phyloP scores from a whole-genome alignment of 2,113 vertebrate species.

The Ovis canadensis region DNA sequence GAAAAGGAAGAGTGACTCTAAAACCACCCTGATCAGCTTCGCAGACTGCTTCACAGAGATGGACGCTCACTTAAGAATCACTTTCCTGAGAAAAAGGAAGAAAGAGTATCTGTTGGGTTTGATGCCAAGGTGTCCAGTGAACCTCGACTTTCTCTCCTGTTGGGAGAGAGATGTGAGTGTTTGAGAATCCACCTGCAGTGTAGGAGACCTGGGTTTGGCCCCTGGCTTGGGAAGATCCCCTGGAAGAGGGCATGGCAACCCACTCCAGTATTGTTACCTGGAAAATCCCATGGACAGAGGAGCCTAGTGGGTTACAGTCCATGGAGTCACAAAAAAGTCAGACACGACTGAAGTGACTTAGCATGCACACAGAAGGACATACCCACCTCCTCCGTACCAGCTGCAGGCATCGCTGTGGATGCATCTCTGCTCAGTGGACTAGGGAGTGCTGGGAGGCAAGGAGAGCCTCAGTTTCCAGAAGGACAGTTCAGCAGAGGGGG shows the following conservation, averaged over 20 bases:
- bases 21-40: background rate
- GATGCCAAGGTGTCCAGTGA: background rate
- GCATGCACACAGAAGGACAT: background rate
- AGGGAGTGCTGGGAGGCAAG: accelerated
- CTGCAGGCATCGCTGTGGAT: accelerated
- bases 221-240: background rate
- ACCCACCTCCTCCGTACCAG: background rate
- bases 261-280: background rate
- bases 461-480: background rate
- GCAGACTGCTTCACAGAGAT: background rate
- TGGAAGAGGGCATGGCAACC: background rate
- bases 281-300: background rate
- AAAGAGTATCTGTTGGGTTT: background rate
- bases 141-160: background rate
- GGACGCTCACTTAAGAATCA: background rate
- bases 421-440: background rate
- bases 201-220: background rate
- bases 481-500: background rate
- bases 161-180: background rate
- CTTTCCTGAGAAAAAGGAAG: background rate
- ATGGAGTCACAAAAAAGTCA: background rate
- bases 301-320: background rate
- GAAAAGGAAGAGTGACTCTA: background rate
- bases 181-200: background rate
- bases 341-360: background rate